Evolutionary conservation across 2,797 vertebrate genomes (phyloP), one percentile per base, ranked within the genome.

Genomic region (Chrysolophus pictus): DNA sequence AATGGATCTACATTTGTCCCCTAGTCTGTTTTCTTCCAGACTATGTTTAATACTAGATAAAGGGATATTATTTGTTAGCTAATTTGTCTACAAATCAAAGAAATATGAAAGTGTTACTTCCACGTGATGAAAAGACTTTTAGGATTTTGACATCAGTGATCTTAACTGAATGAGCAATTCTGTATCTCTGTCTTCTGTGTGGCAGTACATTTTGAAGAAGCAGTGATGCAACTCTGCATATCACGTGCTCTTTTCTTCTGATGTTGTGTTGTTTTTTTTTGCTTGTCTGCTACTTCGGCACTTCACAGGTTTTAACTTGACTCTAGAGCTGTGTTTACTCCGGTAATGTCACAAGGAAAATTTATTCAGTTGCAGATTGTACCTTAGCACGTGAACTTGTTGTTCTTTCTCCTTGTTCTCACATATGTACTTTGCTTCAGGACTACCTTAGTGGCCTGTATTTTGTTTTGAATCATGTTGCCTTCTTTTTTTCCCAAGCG

Each of bases 291-390:
- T 91, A 14, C 56, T 60, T 83, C 62, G 69, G 31, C 70, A 62
- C 70, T 88, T 88, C 58, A 53, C 70, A 67, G 46, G 74, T 70
- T 95, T 94, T 91, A 88, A 86, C 68, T 91, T 91, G 77, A 73
- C 67, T 86, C n/a, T 28, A 22, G 37, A 80, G 65, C 42, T 72
- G 73, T 84, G 74, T 76, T 88, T 86, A 65, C 39, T 80, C 46
- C 10, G 58, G 42, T 67, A 80, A 62, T 37, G 46, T 81, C 74
- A 84, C 74, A 49, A 44, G 56, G 47, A 91, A 89, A 87, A 89
- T 67, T 17, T 71, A 73, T 84, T 88, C 83, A 60, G 26, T 81
- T 24, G 13, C 82, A 80, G 64, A 70, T 89, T 92, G 35, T 53
- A 74, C 62, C 58, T 73, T 84, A 67, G 67, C 65, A 70, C 9